These are phyloP conservation scores for Lepus europaeus DNA, from an alignment of 2,113 vertebrate genomes.

Conservation along the genomic window DNA sequence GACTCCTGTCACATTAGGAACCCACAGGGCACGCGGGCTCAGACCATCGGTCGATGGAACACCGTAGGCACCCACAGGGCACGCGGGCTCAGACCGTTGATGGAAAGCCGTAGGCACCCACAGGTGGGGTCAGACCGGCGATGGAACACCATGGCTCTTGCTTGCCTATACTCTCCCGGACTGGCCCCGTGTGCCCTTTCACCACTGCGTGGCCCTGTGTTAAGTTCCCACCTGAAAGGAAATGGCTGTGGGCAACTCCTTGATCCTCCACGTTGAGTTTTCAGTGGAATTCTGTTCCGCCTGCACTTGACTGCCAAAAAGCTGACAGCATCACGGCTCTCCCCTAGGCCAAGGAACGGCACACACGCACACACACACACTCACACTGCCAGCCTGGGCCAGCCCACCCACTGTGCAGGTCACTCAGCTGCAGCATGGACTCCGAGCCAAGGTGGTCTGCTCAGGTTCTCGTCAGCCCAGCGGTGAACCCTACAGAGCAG, in stretches of 20 bases:
- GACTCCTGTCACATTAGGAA: background rate
- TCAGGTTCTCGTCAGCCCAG: slow-evolving; percentile 16
- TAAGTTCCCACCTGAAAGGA: background rate
- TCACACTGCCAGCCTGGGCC: background rate
- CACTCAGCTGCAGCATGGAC: background rate
- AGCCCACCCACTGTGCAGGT: background rate
- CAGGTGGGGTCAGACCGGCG: too few species aligned
- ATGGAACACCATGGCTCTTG: too few species aligned
- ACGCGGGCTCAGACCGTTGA: too few species aligned
- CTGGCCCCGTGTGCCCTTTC: too few species aligned
- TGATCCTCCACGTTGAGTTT: slow-evolving; percentile 11
- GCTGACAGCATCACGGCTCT: background rate
- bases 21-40: background rate
- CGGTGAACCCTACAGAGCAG: background rate
- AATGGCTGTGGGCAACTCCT: background rate
- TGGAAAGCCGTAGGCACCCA: too few species aligned
- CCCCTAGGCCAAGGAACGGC: background rate
- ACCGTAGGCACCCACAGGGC: too few species aligned
- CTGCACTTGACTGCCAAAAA: background rate
- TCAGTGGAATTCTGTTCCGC: background rate
- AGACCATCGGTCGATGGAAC: too few species aligned
- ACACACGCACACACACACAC: background rate
- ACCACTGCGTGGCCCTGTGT: too few species aligned
- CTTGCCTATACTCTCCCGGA: too few species aligned
- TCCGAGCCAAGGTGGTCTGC: background rate